Conservation (phyloP, 1,140 invertebrate genomes). For the Brachionus calyciflorus region DNA sequence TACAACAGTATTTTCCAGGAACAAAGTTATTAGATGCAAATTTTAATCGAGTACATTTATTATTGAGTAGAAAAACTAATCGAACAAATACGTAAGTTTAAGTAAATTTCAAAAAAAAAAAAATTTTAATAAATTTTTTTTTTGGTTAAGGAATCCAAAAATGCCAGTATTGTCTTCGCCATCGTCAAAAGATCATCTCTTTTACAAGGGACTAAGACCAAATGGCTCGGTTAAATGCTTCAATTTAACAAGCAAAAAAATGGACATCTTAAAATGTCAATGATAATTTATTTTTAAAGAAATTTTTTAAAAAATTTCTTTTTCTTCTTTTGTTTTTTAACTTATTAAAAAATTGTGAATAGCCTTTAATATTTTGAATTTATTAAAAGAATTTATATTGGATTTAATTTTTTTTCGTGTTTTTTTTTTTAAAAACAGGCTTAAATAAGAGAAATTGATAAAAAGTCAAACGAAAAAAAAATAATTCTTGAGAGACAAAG, state of each 20-base stretch:
- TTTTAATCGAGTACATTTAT: background rate
- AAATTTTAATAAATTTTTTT: background rate
- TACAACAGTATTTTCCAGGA: background rate
- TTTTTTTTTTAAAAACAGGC: too few species aligned
- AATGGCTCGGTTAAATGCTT: background rate
- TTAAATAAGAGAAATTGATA: too few species aligned
- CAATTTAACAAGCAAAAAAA: conserved; percentile 29
- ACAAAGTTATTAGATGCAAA: background rate
- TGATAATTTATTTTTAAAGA: background rate
- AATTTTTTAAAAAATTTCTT: background rate
- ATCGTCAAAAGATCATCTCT: conserved; percentile 29
- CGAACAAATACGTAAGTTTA: conserved; percentile 33
- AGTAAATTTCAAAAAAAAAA: background rate
- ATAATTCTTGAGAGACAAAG: too few species aligned
- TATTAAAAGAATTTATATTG: too few species aligned
- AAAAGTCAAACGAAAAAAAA: too few species aligned
- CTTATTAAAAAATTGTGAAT: too few species aligned
- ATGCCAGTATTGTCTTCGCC: conserved; percentile 11
- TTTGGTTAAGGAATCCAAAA: conserved; percentile 4
- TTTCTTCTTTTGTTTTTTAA: background rate
- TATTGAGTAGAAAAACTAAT: conserved; percentile 2
- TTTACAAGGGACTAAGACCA: conserved; percentile 11
- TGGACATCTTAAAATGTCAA: background rate
- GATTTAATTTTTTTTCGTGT: too few species aligned
- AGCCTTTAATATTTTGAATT: too few species aligned